Conservation (phyloP, 1,140 invertebrate genomes). For the Sesamia nonagrioides region DNA sequence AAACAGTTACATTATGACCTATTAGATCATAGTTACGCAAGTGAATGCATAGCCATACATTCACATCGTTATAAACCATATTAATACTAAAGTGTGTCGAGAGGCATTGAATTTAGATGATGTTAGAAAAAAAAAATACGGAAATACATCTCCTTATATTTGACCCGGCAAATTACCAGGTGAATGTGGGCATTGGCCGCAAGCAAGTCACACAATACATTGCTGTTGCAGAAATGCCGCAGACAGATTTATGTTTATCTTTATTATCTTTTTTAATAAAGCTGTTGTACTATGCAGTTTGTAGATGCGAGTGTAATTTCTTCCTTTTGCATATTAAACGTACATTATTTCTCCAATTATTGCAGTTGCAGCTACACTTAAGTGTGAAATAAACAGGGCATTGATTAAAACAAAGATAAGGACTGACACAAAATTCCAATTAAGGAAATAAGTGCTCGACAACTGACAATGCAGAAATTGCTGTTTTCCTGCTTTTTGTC, state of each 20-base stretch:
- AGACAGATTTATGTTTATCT: not conserved
- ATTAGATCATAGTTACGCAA: conserved; percentile 45
- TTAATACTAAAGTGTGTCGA: conserved; percentile 30
- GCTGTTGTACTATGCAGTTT: conserved; percentile 14
- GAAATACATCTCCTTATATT: conserved; percentile 17
- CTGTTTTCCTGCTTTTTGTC: not conserved
- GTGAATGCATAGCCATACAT: conserved; percentile 37
- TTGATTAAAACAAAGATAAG: not conserved
- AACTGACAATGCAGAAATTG: not conserved
- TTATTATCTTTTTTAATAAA: conserved; percentile 21
- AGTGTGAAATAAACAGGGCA: not conserved
- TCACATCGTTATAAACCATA: conserved; percentile 36
- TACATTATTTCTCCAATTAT: not conserved
- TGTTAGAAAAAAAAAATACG: conserved; percentile 12
- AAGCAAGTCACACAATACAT: not conserved
- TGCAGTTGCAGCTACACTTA: not conserved
- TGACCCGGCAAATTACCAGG: not conserved
- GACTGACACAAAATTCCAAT: not conserved
- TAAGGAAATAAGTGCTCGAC: not conserved
- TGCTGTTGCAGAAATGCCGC: conserved; percentile 1
- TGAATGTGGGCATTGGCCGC: not conserved
- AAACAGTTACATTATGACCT: conserved; percentile 40
- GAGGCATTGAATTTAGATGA: conserved; percentile 1
- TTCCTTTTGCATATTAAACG: conserved; percentile 10
- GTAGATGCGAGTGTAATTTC: not conserved